Evolutionary conservation across 2,113 vertebrate genomes (phyloP).

Genomic region (Pseudorasbora parva): DNA sequence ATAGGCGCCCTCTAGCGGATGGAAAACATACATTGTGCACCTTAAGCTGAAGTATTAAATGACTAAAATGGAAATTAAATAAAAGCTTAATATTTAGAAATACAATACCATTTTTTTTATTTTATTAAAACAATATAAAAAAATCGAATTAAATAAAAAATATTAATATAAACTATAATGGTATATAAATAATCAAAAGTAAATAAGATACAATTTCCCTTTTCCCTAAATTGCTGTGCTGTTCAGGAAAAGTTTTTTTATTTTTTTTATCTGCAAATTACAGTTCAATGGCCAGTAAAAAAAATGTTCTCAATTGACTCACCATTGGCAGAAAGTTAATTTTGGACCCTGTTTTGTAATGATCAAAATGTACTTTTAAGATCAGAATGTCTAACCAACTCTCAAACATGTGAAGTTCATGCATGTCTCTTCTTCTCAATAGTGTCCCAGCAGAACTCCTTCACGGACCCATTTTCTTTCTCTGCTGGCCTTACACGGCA

Average conservation of each 20-base stretch:
- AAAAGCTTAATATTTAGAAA: neutral
- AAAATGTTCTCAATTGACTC: neutral
- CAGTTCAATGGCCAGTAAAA: neutral
- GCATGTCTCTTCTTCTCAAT: slow-evolving; percentile 42
- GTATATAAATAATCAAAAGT: neutral
- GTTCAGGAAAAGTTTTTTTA: no score
- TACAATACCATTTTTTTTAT: no score
- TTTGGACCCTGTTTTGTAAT: neutral
- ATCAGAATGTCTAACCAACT: neutral
- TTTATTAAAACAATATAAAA: neutral
- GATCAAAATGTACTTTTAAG: neutral
- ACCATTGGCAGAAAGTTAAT: neutral
- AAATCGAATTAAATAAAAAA: neutral
- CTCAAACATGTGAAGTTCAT: neutral
- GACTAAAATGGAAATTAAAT: neutral
- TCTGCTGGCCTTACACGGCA: slow-evolving; percentile 89
- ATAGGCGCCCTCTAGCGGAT: no score
- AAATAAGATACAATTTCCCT: neutral
- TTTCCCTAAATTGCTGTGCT: neutral
- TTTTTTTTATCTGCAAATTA: no score
- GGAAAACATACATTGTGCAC: no score
- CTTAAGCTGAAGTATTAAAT: neutral
- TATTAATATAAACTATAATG: neutral
- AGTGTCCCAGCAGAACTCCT: slow-evolving; percentile 54
- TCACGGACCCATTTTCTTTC: slow-evolving; percentile 83